These are phyloP conservation scores for Cepaea hortensis DNA, from an alignment of 2,888 invertebrate species.

Conservation along the genomic window DNA sequence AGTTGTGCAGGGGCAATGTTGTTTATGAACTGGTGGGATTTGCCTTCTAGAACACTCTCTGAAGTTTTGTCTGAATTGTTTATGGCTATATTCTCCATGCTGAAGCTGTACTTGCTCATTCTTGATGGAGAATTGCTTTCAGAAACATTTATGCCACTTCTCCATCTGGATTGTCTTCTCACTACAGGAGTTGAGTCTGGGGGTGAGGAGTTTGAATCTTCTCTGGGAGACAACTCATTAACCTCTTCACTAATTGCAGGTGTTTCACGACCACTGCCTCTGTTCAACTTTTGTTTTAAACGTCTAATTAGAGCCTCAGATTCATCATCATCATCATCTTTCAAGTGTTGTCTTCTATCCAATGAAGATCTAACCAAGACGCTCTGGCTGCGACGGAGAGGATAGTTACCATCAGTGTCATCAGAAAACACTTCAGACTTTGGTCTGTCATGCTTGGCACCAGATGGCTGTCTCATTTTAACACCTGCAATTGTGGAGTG, in stretches of 20 bases:
- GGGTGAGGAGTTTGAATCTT: neutral
- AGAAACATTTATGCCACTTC: constrained; percentile 57
- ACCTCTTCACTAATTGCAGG: constrained; percentile 41
- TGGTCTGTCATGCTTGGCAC: constrained; percentile 51
- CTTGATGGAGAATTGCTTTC: constrained; percentile 54
- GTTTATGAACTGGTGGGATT: constrained; percentile 50
- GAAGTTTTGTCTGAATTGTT: constrained; percentile 45
- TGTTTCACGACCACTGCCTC: constrained; percentile 37
- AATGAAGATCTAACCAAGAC: constrained; percentile 53
- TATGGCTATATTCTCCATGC: constrained; percentile 5
- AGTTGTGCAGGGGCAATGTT: constrained; percentile 60
- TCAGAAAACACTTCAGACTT: constrained; percentile 53
- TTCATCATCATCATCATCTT: constrained; percentile 49
- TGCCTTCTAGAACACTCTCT: constrained; percentile 31
- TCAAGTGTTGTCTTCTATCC: constrained; percentile 26
- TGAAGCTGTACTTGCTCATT: constrained; percentile 60
- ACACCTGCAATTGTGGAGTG: neutral
- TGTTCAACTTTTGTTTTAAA: constrained; percentile 51
- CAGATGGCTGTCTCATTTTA: constrained; percentile 24
- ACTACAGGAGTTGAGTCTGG: neutral
- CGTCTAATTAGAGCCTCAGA: constrained; percentile 52
- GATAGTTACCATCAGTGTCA: constrained; percentile 16
- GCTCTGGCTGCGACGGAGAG: constrained; percentile 62
- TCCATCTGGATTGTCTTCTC: constrained; percentile 55
- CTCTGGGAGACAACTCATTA: neutral